phyloP scores from a whole-genome alignment of 2,797 vertebrate species.

The Bovichtus variegatus region DNA sequence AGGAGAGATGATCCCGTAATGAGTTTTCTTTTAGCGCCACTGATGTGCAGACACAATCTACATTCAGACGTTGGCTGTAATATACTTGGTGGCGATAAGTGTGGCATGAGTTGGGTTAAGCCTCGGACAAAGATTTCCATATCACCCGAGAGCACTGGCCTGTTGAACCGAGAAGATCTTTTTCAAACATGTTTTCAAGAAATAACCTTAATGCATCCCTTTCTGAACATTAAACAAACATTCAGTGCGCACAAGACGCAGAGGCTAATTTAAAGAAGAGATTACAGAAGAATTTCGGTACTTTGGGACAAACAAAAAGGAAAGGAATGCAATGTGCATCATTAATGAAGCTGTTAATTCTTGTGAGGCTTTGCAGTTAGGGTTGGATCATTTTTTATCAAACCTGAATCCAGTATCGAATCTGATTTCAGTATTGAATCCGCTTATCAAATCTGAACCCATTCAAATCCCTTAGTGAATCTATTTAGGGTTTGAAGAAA shows the following conservation, averaged over 20 bases:
- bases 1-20: constrained; percentile 58
- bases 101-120: constrained; percentile 19
- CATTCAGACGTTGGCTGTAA: constrained; percentile 16
- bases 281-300: background rate
- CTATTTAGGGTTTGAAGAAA: background rate
- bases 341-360: background rate
- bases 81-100: constrained; percentile 18
- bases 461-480: background rate
- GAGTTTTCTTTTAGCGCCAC: constrained; percentile 34
- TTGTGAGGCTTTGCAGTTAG: background rate
- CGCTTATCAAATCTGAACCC: background rate
- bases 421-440: background rate
- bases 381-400: background rate
- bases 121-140: constrained; percentile 25
- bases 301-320: background rate
- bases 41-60: constrained; percentile 39
- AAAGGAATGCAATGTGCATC: background rate
- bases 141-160: constrained; percentile 24
- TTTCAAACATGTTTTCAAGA: constrained; percentile 8
- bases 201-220: background rate
- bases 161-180: constrained; percentile 16
- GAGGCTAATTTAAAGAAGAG: background rate
- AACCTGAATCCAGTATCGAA: background rate
- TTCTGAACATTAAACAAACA: background rate
- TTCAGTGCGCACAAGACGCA: background rate